phyloP scores from a whole-genome alignment of 2,113 vertebrate genomes.

The Desmodus rotundus region DNA sequence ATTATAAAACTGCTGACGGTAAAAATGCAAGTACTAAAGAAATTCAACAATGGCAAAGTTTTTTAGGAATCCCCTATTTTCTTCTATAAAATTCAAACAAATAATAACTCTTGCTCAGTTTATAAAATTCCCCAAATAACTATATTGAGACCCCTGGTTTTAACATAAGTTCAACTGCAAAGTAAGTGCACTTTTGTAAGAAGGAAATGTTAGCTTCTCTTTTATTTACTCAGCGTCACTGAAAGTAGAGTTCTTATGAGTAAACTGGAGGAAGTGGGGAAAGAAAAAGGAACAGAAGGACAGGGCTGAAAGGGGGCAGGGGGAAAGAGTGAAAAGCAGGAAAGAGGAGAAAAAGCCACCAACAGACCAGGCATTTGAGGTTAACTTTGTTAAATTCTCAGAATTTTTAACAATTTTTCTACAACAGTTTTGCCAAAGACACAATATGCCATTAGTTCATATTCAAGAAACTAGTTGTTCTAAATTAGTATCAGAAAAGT shows the following conservation, averaged over 20 bases:
- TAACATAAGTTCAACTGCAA: slow-evolving; percentile 25
- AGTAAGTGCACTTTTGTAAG: background rate
- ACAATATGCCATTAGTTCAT: background rate
- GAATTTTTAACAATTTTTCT: slow-evolving; percentile 41
- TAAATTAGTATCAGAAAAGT: background rate
- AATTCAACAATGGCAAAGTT: background rate
- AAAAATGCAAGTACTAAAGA: background rate
- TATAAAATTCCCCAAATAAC: slow-evolving; percentile 3
- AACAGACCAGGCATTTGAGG: background rate
- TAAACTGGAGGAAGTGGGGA: background rate
- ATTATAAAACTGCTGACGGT: background rate
- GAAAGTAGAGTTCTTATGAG: background rate
- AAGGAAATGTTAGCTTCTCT: slow-evolving; percentile 2
- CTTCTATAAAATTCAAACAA: slow-evolving; percentile 18
- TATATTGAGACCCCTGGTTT: background rate
- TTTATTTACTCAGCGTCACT: slow-evolving; percentile 12
- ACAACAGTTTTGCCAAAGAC: slow-evolving; percentile 14
- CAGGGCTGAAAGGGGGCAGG: background rate
- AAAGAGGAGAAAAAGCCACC: background rate
- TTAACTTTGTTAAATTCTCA: slow-evolving; percentile 11
- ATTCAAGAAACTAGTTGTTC: slow-evolving; percentile 2
- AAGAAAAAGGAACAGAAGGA: background rate
- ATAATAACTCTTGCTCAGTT: background rate
- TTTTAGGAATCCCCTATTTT: background rate
- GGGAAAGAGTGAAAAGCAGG: background rate